A percentile compares a stretch with the other conserved stretches of the same genome.
phyloP scores from a whole-genome alignment of 2,113 vertebrate species.

The Excalfactoria chinensis region DNA sequence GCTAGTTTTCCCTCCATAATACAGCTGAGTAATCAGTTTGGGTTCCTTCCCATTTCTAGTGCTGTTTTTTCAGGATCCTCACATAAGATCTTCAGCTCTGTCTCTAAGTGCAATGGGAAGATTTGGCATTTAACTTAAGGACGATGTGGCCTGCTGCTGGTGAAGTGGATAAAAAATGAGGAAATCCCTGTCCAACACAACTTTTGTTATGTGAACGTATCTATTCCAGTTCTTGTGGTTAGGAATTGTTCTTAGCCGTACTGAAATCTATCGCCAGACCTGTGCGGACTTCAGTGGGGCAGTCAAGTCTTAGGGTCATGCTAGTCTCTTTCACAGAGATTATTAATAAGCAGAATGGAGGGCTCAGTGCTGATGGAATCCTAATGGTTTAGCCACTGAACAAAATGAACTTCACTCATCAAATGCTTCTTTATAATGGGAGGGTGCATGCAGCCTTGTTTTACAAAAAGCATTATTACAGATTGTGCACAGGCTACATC shows the following conservation, averaged over 20 bases:
- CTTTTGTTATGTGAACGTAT: neutral
- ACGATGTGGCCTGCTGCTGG: neutral
- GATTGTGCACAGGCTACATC: neutral
- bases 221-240: neutral
- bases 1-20: neutral
- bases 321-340: neutral
- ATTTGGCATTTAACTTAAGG: neutral
- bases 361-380: neutral
- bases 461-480: constrained; percentile 51
- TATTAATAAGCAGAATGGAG: neutral
- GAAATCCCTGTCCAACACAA: neutral
- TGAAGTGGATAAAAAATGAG: neutral
- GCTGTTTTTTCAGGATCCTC: neutral
- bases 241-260: neutral
- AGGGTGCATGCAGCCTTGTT: neutral
- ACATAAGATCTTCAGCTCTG: neutral
- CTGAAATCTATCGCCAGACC: neutral
- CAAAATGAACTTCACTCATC: neutral
- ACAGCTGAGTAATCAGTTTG: neutral
- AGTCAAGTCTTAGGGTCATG: neutral
- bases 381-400: neutral
- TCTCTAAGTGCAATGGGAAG: neutral
- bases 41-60: neutral
- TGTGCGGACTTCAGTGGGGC: neutral
- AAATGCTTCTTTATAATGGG: constrained; percentile 24